Base-by-base conservation (phyloP, 2,797 vertebrate genomes). In the Phoeniculus purpureus region DNA sequence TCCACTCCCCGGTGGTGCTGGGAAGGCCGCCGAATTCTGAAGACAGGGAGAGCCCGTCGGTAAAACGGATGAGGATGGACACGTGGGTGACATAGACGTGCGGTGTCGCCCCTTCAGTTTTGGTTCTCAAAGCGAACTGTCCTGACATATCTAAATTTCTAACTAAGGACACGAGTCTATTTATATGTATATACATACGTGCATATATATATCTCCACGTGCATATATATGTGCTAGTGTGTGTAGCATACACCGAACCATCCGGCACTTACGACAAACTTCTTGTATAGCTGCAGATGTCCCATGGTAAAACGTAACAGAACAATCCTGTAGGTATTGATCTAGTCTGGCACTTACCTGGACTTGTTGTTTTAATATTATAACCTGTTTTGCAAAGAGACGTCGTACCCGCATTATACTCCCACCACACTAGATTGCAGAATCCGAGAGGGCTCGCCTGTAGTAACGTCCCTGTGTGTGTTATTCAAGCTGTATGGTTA, bases 21-120 rank as follows among this genome's bases (percentile, higher is more conserved):
- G 98, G 98, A 34, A 98, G 99, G 83, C 98, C 98, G 23, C 98
- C 98, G 1, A 98, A 98, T 29, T 26, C 97, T 0, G 99, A 99
- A 72, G 99, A 98, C 67, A 97, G 98, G 48, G 99, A 99, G 97
- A 99, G 98, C 89, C 99, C 99, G 3, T 98, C 99, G 5, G 98
- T 99, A 94, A 99, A 99, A 97, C 99, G 99, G 40, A 98, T 99
- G 99, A 98, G 99, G 96, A 99, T 99, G 98, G 99, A 99, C 97
- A 97, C 99, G 1, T 99, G 99, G 99, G 99, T 99, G 97, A 99
- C 99, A 98, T 99, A 99, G 98, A 96, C 94, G 11, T 25, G 70
- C 87, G 1, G 84, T 14, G 76, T 47, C 29, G 47, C 61, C 89
- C 78, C 89, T 75, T 52, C 91, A 90, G 75, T 77, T 95, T 94